Percentiles rank a stretch among this genome's conserved stretches.
These are phyloP conservation scores for Sceloporus tristichus DNA, from an alignment of 2,113 vertebrate genomes.

Conservation along the genomic window DNA sequence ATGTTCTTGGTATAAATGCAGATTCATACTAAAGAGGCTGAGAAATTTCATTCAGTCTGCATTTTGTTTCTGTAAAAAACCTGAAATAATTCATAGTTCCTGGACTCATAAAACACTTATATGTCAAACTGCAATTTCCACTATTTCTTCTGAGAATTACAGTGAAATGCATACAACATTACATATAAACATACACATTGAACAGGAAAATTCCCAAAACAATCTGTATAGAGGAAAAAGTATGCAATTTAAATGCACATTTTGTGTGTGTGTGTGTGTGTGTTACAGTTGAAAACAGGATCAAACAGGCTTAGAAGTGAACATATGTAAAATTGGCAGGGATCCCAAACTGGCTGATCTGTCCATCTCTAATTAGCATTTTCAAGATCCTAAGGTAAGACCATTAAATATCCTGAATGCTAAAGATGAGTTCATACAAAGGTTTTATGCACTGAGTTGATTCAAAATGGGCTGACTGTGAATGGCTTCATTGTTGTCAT, in stretches of 20 bases:
- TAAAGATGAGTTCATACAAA: too few species aligned
- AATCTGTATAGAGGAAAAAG: too few species aligned
- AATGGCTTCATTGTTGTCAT: too few species aligned
- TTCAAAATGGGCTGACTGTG: too few species aligned
- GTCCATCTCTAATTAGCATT: too few species aligned
- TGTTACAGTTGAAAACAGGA: not conserved
- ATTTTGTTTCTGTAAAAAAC: not conserved
- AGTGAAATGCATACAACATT: not conserved
- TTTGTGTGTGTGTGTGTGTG: not conserved
- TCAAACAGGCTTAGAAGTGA: too few species aligned
- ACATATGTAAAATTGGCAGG: too few species aligned
- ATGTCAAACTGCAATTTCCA: not conserved
- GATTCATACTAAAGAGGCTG: not conserved
- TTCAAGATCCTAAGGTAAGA: too few species aligned
- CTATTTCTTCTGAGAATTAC: not conserved
- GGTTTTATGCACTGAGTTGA: too few species aligned
- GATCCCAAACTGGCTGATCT: too few species aligned
- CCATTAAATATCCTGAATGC: too few species aligned
- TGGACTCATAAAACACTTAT: not conserved
- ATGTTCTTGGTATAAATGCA: not conserved
- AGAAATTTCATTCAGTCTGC: not conserved
- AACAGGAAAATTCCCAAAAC: not conserved
- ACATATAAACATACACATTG: not conserved
- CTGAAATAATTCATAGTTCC: not conserved
- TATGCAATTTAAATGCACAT: not conserved